Evolutionary conservation across 2,113 vertebrate species (phyloP).

Genomic region (Lipotes vexillifer): DNA sequence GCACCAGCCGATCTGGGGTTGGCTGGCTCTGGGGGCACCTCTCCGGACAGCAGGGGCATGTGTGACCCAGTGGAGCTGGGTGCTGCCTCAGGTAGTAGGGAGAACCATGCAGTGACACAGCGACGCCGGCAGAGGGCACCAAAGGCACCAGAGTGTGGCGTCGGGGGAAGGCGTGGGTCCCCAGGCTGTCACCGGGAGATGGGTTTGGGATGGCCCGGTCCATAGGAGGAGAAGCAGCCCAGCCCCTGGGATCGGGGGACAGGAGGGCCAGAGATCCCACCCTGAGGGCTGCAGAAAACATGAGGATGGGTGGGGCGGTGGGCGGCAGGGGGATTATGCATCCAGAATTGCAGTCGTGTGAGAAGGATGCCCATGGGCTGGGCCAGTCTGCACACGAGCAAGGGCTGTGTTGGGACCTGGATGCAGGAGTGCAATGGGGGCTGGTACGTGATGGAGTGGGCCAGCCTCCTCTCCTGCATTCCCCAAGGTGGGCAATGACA

Average conservation of each 20-base stretch:
- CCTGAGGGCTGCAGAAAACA: background rate
- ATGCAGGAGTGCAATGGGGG: accelerated
- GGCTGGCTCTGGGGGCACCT: background rate
- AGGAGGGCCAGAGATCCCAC: background rate
- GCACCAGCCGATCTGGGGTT: background rate
- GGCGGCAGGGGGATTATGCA: background rate
- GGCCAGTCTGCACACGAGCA: background rate
- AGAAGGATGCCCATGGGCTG: background rate
- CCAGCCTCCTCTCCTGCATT: background rate
- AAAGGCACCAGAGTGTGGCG: background rate
- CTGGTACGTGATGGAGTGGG: accelerated
- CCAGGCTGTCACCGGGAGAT: accelerated
- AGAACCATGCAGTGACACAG: background rate
- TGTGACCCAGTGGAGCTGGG: accelerated
- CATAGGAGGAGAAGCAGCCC: background rate
- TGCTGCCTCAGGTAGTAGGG: background rate
- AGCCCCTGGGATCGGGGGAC: background rate
- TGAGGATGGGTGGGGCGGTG: background rate
- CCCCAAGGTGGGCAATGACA: background rate
- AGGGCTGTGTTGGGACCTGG: background rate
- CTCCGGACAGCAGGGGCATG: background rate
- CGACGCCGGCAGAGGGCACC: background rate
- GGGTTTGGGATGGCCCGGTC: background rate
- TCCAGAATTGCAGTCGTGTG: background rate
- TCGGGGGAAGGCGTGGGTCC: accelerated